Percentiles rank a stretch among this genome's conserved stretches.
Evolutionary conservation across 2,888 invertebrate species (phyloP).

Genomic region (Pycnomerus fuliginosus): DNA sequence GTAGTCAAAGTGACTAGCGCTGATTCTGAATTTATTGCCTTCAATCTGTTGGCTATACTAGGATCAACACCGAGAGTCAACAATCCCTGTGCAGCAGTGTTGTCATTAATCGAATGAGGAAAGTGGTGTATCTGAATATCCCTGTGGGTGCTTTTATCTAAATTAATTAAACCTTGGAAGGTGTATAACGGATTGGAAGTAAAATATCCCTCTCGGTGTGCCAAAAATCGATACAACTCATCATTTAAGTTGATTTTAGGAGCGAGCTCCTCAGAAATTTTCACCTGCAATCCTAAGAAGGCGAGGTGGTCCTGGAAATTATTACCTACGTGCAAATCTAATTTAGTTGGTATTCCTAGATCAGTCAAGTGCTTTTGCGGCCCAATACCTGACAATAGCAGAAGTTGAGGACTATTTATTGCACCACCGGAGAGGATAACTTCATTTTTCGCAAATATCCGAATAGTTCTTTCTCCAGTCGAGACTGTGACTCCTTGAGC

Average conservation of each 20-base stretch:
- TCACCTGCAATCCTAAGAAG: conserved; percentile 50
- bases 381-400: conserved; percentile 80
- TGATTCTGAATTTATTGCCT: neutral
- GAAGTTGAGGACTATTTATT: conserved; percentile 78
- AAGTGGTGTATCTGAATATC: neutral
- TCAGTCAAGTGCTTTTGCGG: conserved; percentile 60
- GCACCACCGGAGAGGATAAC: conserved; percentile 74
- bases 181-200: too few relatives aligned
- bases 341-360: conserved; percentile 57
- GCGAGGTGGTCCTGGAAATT: conserved; percentile 62
- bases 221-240: neutral
- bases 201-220: neutral
- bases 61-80: too few relatives aligned
- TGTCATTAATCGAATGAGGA: too few relatives aligned
- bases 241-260: neutral
- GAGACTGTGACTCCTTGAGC: conserved; percentile 54
- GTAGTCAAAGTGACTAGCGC: neutral
- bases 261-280: conserved; percentile 45
- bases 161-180: neutral
- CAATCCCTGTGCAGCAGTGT: too few relatives aligned
- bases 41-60: too few relatives aligned
- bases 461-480: conserved; percentile 40
- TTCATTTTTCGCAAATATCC: conserved; percentile 56
- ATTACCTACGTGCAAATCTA: conserved; percentile 65
- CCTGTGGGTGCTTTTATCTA: neutral